A percentile compares a stretch with the other conserved stretches of the same genome.
phyloP scores from a whole-genome alignment of 2,113 vertebrate species.

The Callipepla squamata region DNA sequence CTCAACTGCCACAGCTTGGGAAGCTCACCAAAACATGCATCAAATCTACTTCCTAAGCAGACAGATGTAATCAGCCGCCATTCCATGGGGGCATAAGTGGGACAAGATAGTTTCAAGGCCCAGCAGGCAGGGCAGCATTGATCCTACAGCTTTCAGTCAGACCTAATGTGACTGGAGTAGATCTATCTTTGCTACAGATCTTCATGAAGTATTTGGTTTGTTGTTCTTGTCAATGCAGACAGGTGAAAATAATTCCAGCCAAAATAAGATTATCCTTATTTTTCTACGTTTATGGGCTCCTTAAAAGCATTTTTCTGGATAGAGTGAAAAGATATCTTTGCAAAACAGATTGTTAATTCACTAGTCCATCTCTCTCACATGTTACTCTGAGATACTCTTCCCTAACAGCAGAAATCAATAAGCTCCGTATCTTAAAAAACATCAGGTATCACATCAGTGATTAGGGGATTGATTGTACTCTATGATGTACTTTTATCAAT shows the following conservation, averaged over 20 bases:
- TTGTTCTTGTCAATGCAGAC: background rate
- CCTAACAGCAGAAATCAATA: constrained; percentile 28
- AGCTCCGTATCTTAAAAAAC: constrained; percentile 14
- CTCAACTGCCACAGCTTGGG: background rate
- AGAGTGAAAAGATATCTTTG: background rate
- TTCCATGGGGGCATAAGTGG: no score
- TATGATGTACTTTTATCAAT: constrained; percentile 2
- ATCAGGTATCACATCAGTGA: constrained; percentile 10
- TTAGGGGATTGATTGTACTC: background rate
- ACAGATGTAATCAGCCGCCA: background rate
- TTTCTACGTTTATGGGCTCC: background rate
- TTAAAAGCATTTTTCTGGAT: background rate
- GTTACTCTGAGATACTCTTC: background rate
- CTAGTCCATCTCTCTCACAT: background rate
- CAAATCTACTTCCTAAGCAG: background rate
- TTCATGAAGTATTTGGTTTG: background rate
- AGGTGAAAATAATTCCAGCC: background rate
- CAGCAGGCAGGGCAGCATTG: background rate
- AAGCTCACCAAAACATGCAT: background rate
- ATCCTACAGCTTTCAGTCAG: background rate
- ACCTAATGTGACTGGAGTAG: background rate
- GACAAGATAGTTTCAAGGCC: background rate
- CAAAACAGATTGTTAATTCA: background rate
- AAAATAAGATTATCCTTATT: background rate
- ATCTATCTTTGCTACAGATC: background rate